Evolutionary conservation across 2,113 vertebrate genomes (phyloP), one percentile per base, ranked within the genome.

Genomic region (Phaetusa simplex): DNA sequence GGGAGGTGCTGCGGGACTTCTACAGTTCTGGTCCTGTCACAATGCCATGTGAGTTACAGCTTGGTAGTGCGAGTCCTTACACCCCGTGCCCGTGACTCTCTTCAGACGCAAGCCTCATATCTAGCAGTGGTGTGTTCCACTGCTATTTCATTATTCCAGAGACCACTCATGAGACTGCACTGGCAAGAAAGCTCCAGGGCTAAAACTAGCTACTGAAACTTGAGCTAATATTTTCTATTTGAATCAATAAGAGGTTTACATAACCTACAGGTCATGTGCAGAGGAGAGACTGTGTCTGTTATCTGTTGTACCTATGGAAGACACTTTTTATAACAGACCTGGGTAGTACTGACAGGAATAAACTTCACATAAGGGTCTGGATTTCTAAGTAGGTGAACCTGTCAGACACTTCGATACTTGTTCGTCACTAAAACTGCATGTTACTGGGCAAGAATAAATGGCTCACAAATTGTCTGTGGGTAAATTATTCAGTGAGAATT

Each of bases 31-130:
- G 36, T 12, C 27, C 6, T 34, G 14, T 49, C 49, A 56, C 26
- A 64, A 22, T 38, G 13, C 16, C 24, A 4, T 17, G 38, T 14
- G 49, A 38, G 13, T n/a, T 43, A 6, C 11, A 23, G 6, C 21
- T 64, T 1, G 2, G 9, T 21, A 38, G 13, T 14, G 12, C 12
- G 34, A 59, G 12, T 36, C 34, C 59, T 52, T 29, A 53, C 12
- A 64, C 14, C 5, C 27, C 8, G 14, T 14, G 9, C 14, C 16
- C 24, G 29, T 3, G 1, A 12, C 4, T 67, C 1, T 45, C 24
- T 42, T 27, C 23, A 58, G 12, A 58, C 5, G 2, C 17, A 49
- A 18, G 27, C 27, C 11, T 55, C 42, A 32, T 27, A 32, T 18
- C 12, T 61, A 6, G 6, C 45, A 55, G 11, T 19, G 26, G 5